Percentiles rank a stretch among this genome's conserved stretches.
Conservation (phyloP, 2,113 vertebrate species). For the Cyprinodon brontotheroides region DNA sequence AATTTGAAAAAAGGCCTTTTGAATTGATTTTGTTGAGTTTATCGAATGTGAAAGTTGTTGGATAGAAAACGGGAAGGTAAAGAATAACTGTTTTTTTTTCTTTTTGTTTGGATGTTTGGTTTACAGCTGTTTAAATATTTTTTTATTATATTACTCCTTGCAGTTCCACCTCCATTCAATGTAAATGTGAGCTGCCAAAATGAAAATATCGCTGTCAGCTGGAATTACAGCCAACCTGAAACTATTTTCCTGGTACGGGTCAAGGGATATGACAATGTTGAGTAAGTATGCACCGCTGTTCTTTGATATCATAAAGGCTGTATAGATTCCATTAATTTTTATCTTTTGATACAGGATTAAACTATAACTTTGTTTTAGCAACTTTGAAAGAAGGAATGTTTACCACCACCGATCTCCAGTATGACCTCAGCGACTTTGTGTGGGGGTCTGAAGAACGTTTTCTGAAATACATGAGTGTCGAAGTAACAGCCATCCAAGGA, state of each 20-base stretch:
- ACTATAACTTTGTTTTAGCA: not conserved
- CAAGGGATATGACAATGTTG: accelerated
- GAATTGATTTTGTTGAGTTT: too few relatives aligned
- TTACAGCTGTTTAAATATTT: not conserved
- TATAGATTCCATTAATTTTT: not conserved
- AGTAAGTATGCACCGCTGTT: constrained; percentile 25
- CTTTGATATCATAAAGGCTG: not conserved
- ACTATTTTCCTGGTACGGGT: constrained; percentile 36
- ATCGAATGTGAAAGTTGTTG: too few relatives aligned
- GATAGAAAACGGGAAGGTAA: too few relatives aligned
- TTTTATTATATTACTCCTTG: not conserved
- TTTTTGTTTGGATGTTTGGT: too few relatives aligned
- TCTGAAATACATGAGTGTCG: not conserved
- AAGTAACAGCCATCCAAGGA: constrained; percentile 31
- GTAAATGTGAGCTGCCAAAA: constrained; percentile 55
- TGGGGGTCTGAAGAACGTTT: not conserved
- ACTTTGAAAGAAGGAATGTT: not conserved
- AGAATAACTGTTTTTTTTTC: too few relatives aligned
- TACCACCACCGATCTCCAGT: constrained; percentile 7
- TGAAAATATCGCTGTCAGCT: not conserved
- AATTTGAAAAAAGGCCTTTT: too few relatives aligned
- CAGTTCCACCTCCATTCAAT: constrained; percentile 53
- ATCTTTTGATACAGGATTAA: not conserved
- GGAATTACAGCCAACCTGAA: constrained; percentile 14
- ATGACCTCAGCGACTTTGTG: constrained; percentile 48